Conservation (phyloP, 2,113 vertebrate genomes). For the Tricholaema leucomelas region DNA sequence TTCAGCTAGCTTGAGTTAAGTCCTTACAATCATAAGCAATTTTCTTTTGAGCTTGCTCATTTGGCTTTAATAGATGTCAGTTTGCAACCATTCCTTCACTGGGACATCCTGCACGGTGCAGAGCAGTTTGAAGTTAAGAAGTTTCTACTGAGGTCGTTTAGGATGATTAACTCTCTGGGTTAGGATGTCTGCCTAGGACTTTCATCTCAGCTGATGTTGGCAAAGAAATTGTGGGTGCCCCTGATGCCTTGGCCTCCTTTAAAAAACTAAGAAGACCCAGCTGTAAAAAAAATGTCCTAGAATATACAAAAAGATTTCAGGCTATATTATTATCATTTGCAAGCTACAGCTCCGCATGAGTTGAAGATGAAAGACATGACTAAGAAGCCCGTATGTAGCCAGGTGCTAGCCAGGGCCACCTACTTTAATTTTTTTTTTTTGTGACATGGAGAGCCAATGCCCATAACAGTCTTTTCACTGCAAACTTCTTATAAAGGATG, state of each 20-base stretch:
- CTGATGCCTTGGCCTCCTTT: background rate
- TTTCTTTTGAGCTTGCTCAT: background rate
- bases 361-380: background rate
- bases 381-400: background rate
- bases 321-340: background rate
- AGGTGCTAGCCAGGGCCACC: background rate
- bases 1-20: background rate
- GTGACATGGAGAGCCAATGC: background rate
- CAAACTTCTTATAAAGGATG: background rate
- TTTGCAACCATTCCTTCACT: background rate
- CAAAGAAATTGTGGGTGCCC: background rate
- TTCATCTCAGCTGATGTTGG: background rate
- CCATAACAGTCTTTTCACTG: background rate
- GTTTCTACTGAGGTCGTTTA: background rate
- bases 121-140: background rate
- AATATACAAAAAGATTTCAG: background rate
- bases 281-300: background rate
- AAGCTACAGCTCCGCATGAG: background rate
- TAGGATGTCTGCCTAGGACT: background rate
- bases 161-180: background rate
- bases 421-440: background rate
- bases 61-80: background rate
- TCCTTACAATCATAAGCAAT: accelerated
- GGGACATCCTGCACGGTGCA: background rate
- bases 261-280: background rate